phyloP scores from a whole-genome alignment of 2,888 invertebrate genomes.

The Euzophera pinguis region DNA sequence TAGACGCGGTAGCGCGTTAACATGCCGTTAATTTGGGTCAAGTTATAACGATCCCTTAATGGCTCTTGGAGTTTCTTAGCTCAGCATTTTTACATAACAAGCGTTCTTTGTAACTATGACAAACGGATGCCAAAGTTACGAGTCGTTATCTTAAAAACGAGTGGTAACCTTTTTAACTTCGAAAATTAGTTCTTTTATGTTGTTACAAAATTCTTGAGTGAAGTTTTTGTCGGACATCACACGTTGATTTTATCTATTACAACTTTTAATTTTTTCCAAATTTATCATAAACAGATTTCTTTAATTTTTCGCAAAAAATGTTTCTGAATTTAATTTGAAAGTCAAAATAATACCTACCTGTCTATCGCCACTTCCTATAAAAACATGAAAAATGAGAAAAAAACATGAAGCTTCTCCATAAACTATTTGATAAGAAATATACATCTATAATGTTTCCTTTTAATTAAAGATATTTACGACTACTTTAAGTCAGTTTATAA shows the following conservation, averaged over 20 bases:
- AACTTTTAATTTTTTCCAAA: background rate
- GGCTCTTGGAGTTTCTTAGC: constrained; percentile 5
- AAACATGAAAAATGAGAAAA: too few species aligned
- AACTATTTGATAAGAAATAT: too few species aligned
- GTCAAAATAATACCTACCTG: too few species aligned
- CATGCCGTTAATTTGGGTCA: constrained; percentile 18
- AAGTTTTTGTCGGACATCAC: background rate
- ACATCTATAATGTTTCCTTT: too few species aligned
- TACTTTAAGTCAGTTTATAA: too few species aligned
- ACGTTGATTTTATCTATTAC: background rate
- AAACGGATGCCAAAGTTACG: background rate
- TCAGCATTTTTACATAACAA: background rate
- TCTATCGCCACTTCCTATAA: too few species aligned
- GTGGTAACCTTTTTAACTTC: background rate
- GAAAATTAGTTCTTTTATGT: background rate
- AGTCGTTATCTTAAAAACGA: background rate
- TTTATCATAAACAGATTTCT: too few species aligned
- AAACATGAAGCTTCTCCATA: too few species aligned
- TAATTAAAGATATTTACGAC: too few species aligned
- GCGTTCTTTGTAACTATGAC: background rate
- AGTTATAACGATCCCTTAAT: constrained; percentile 16
- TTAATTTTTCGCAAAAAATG: too few species aligned
- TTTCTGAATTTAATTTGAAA: too few species aligned
- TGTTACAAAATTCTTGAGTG: background rate
- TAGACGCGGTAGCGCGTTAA: constrained; percentile 10